A percentile compares a stretch with the other conserved stretches of the same genome.
Evolutionary conservation across 1,140 invertebrate species (phyloP).

Genomic region (Drosophila bipectinata): DNA sequence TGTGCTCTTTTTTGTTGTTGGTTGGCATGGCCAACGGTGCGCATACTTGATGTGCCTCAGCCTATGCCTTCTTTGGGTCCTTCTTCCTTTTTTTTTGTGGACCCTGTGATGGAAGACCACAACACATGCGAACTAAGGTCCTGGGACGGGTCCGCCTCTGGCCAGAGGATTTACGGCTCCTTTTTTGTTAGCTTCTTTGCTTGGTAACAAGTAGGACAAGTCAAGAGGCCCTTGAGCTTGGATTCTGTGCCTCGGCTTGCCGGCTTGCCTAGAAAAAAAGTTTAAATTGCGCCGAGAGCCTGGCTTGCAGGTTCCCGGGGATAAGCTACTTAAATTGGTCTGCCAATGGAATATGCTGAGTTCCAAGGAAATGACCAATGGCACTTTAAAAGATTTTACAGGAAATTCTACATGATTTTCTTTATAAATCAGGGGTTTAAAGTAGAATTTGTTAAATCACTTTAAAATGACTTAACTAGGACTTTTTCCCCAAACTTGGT

Average conservation of each 20-base stretch:
- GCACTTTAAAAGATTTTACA: slow-evolving; percentile 18
- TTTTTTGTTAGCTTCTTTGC: slow-evolving; percentile 16
- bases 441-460: too few relatives aligned
- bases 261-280: slow-evolving; percentile 46
- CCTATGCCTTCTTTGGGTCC: not conserved
- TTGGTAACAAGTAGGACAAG: slow-evolving; percentile 74
- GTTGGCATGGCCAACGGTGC: slow-evolving; percentile 69
- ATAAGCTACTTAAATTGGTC: slow-evolving; percentile 64
- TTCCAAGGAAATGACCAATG: slow-evolving; percentile 20
- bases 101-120: slow-evolving; percentile 70
- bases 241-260: slow-evolving; percentile 23
- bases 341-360: slow-evolving; percentile 10
- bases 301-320: slow-evolving; percentile 35
- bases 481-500: too few relatives aligned
- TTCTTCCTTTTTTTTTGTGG: not conserved
- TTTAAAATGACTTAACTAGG: too few relatives aligned
- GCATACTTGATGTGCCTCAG: slow-evolving; percentile 70
- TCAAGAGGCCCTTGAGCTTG: slow-evolving; percentile 73
- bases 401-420: not conserved
- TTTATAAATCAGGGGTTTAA: too few relatives aligned
- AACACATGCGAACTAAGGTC: slow-evolving; percentile 77
- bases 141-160: slow-evolving; percentile 1
- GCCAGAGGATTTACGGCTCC: slow-evolving; percentile 14
- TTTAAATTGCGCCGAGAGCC: slow-evolving; percentile 51
- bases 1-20: slow-evolving; percentile 8